Percentiles rank a stretch among this genome's conserved stretches.
phyloP scores from a whole-genome alignment of 2,113 vertebrate genomes.

The Passerina amoena region DNA sequence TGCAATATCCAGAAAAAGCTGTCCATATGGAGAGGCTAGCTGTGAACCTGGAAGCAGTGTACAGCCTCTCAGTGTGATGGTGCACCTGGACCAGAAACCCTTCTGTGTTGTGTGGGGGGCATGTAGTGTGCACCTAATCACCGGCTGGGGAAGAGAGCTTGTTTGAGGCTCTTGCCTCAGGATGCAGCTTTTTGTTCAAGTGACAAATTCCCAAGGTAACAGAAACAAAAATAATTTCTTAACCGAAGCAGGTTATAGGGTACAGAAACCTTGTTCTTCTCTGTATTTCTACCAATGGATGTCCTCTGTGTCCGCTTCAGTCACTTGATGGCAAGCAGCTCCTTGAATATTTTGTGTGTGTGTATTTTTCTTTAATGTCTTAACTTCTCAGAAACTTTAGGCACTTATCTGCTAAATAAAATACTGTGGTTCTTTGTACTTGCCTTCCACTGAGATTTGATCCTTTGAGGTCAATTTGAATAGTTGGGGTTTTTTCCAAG shows the following conservation, averaged over 20 bases:
- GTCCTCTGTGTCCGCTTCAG: accelerated
- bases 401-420: background rate
- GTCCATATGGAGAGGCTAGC: conserved; percentile 3
- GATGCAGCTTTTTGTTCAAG: background rate
- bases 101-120: background rate
- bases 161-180: background rate
- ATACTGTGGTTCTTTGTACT: background rate
- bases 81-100: background rate
- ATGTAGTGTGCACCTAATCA: background rate
- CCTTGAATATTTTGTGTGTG: background rate
- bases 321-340: background rate
- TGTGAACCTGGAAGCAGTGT: background rate
- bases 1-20: background rate
- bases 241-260: background rate
- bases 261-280: background rate
- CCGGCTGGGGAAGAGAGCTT: accelerated
- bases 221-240: background rate
- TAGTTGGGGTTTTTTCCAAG: background rate
- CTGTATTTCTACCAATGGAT: background rate
- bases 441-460: background rate
- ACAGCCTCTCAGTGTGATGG: background rate
- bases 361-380: background rate
- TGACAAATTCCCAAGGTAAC: background rate
- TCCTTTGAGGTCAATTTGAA: background rate
- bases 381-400: background rate